Evolutionary conservation across 2,797 vertebrate species (phyloP).

Genomic region (Eleutherodactylus coqui): DNA sequence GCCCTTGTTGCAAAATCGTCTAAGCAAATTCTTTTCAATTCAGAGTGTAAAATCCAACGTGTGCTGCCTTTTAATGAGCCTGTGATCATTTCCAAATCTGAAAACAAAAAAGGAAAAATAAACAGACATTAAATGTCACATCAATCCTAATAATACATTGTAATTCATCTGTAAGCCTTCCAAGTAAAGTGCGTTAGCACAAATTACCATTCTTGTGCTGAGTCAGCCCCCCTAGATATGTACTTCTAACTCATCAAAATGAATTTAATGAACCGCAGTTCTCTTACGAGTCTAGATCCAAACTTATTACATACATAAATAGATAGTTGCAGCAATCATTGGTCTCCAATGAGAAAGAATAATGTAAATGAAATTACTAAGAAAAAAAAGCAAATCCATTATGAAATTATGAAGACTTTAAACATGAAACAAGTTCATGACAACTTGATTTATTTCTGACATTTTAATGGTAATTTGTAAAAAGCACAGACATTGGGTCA

Average conservation of each 20-base stretch:
- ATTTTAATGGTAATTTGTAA: no score
- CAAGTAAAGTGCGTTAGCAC: conserved; percentile 14
- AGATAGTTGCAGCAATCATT: neutral
- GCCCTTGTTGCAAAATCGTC: conserved; percentile 59
- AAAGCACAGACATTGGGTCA: no score
- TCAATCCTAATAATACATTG: conserved; percentile 43
- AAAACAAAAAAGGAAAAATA: conserved; percentile 57
- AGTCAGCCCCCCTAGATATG: neutral
- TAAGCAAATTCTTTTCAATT: conserved; percentile 37
- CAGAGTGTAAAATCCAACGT: neutral
- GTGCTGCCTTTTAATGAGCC: conserved; percentile 22
- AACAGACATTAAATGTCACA: conserved; percentile 43
- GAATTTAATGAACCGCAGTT: neutral
- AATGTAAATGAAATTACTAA: neutral
- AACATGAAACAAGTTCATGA: no score
- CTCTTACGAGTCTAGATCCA: neutral
- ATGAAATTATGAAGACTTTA: no score
- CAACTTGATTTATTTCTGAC: no score
- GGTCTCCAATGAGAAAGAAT: neutral
- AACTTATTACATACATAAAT: neutral
- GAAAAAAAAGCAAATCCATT: no score
- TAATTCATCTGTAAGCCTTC: conserved; percentile 29
- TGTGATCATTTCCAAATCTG: conserved; percentile 40
- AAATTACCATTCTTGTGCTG: neutral
- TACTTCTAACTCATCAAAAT: neutral